Conservation (phyloP, 1,140 invertebrate genomes). For the Argopecten irradians region DNA sequence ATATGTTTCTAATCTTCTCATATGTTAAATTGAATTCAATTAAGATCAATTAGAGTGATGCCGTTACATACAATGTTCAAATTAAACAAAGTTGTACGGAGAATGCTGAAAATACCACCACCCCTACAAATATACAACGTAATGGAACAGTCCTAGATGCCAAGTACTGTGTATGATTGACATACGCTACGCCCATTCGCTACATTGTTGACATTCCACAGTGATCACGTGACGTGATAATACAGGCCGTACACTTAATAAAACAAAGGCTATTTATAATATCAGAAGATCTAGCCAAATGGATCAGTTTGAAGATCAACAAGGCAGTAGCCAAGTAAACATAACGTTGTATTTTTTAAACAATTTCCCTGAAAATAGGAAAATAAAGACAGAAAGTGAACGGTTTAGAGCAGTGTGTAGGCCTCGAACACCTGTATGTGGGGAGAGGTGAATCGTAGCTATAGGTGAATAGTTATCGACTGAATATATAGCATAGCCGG, state of each 20-base stretch:
- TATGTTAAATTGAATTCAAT: not conserved
- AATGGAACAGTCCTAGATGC: conserved; percentile 56
- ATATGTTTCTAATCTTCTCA: not conserved
- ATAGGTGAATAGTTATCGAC: conserved; percentile 10
- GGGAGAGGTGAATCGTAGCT: conserved; percentile 6
- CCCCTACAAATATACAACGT: not conserved
- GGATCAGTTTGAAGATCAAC: conserved; percentile 8
- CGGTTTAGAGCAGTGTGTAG: not conserved
- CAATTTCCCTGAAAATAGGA: not conserved
- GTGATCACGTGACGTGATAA: conserved; percentile 64
- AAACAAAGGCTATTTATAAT: conserved; percentile 23
- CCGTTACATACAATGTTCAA: not conserved
- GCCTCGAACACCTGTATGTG: not conserved
- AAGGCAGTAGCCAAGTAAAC: conserved; percentile 20
- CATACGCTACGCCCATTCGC: conserved; percentile 65
- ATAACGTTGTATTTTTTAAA: not conserved
- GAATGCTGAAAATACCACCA: conserved; percentile 29
- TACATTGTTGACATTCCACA: conserved; percentile 73
- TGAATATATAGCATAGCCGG: not conserved
- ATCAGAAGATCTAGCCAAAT: conserved; percentile 16
- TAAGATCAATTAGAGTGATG: not conserved
- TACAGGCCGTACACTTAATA: conserved; percentile 16
- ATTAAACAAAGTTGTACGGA: conserved; percentile 3
- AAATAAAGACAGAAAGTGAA: not conserved
- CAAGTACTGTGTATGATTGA: conserved; percentile 69